Evolutionary conservation across 2,888 invertebrate species (phyloP).

Genomic region (Lepas anatifera): DNA sequence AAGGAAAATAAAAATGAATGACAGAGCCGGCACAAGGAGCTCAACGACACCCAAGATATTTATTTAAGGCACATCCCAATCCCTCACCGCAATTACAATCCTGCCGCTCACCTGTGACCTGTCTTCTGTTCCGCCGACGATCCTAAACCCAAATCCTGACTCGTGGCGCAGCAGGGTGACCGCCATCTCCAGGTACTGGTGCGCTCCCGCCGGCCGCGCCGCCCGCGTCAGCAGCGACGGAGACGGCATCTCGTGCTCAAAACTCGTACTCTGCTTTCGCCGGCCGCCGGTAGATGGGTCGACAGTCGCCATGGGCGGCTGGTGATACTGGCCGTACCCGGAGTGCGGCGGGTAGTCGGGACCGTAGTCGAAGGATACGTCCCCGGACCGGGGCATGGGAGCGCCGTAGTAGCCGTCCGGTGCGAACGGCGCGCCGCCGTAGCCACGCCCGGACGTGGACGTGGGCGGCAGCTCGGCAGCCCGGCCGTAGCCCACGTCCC

Average conservation of each 20-base stretch:
- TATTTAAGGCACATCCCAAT: too few species aligned
- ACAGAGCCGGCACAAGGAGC: too few species aligned
- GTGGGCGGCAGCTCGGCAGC: neutral
- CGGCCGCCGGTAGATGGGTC: slow-evolving; percentile 26
- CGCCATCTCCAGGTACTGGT: slow-evolving; percentile 49
- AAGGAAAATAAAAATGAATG: too few species aligned
- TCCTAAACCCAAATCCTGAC: slow-evolving; percentile 93
- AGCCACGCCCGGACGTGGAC: neutral
- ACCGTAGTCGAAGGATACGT: neutral
- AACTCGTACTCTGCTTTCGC: slow-evolving; percentile 47
- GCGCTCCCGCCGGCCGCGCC: slow-evolving; percentile 20
- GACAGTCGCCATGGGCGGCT: too few species aligned
- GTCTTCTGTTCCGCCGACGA: slow-evolving; percentile 96
- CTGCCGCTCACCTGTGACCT: slow-evolving; percentile 60
- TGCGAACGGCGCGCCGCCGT: slow-evolving; percentile 36
- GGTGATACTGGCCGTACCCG: slow-evolving; percentile 30
- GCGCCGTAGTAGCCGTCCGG: slow-evolving; percentile 29
- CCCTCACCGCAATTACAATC: too few species aligned
- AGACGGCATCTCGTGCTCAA: slow-evolving; percentile 46
- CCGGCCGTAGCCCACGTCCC: neutral
- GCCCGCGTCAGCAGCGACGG: neutral
- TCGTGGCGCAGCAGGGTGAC: slow-evolving; percentile 79
- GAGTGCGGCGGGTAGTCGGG: slow-evolving; percentile 29
- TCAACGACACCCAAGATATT: too few species aligned
- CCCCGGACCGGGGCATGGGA: slow-evolving; percentile 25